Evolutionary conservation across 1,140 invertebrate genomes (phyloP).

Genomic region (Pseudomyrmex dendroicus): DNA sequence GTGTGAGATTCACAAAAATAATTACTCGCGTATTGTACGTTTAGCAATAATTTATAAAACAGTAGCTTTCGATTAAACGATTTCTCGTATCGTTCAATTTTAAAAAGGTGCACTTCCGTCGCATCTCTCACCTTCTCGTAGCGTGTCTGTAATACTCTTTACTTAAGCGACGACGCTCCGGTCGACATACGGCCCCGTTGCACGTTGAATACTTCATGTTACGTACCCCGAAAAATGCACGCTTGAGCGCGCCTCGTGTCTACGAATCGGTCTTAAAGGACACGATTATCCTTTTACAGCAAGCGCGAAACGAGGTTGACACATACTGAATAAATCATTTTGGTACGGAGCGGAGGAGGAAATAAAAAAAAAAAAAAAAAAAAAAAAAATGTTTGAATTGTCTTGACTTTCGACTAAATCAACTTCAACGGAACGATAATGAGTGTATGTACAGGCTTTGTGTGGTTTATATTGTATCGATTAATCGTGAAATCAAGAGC

Average conservation of each 20-base stretch:
- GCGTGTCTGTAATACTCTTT: slow-evolving; percentile 67
- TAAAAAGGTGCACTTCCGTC: slow-evolving; percentile 16
- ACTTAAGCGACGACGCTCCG: slow-evolving; percentile 65
- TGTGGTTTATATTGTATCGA: background rate
- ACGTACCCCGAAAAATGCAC: slow-evolving; percentile 58
- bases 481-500: background rate
- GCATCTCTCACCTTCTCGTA: background rate
- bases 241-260: slow-evolving; percentile 63
- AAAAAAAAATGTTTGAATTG: slow-evolving; percentile 58
- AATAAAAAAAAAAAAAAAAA: slow-evolving; percentile 70
- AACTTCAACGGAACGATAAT: slow-evolving; percentile 31
- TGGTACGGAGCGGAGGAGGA: slow-evolving; percentile 25
- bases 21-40: background rate
- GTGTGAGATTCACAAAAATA: background rate
- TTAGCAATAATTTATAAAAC: background rate
- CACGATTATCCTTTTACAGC: slow-evolving; percentile 81
- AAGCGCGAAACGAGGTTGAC: slow-evolving; percentile 76
- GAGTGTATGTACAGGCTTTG: background rate
- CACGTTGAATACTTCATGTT: slow-evolving; percentile 79
- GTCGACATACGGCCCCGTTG: slow-evolving; percentile 73
- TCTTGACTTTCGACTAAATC: slow-evolving; percentile 42
- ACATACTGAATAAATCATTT: slow-evolving; percentile 79
- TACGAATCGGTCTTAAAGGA: slow-evolving; percentile 71
- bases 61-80: slow-evolving; percentile 5
- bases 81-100: slow-evolving; percentile 5